A percentile compares a stretch with the other conserved stretches of the same genome.
These are phyloP conservation scores for Pristis pectinata DNA, from an alignment of 2,797 vertebrate genomes.

Conservation along the genomic window DNA sequence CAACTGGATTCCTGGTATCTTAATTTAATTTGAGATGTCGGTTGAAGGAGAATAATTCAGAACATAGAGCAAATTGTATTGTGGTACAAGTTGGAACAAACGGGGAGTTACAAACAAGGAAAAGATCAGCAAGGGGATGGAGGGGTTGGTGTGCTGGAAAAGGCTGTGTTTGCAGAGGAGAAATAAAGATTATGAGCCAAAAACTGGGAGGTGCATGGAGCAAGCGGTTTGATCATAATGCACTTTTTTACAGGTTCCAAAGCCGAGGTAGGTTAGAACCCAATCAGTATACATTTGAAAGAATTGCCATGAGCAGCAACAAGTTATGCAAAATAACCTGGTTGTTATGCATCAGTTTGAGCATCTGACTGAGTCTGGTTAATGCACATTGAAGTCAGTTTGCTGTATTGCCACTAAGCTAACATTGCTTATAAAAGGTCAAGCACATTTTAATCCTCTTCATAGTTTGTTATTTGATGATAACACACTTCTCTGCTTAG, in stretches of 20 bases:
- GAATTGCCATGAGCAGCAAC: background rate
- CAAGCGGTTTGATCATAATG: background rate
- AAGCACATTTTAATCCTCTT: background rate
- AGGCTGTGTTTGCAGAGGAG: background rate
- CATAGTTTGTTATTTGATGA: background rate
- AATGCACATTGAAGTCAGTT: background rate
- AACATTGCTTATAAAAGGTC: background rate
- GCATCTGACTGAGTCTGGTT: constrained; percentile 7
- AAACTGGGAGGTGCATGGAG: background rate
- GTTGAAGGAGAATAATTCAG: background rate
- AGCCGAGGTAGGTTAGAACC: background rate
- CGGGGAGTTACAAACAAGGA: background rate
- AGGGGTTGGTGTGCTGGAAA: background rate
- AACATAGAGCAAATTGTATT: background rate
- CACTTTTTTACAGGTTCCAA: background rate
- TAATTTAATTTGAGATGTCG: background rate
- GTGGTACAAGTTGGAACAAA: background rate
- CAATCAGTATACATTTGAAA: background rate
- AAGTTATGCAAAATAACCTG: background rate
- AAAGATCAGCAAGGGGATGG: background rate
- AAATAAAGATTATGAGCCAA: background rate
- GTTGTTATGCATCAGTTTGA: background rate
- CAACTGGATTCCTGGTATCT: background rate
- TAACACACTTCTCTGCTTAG: background rate
- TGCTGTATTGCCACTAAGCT: background rate